Percentiles rank a stretch among this genome's conserved stretches.
Evolutionary conservation across 2,113 vertebrate species (phyloP).

Genomic region (Columba livia): DNA sequence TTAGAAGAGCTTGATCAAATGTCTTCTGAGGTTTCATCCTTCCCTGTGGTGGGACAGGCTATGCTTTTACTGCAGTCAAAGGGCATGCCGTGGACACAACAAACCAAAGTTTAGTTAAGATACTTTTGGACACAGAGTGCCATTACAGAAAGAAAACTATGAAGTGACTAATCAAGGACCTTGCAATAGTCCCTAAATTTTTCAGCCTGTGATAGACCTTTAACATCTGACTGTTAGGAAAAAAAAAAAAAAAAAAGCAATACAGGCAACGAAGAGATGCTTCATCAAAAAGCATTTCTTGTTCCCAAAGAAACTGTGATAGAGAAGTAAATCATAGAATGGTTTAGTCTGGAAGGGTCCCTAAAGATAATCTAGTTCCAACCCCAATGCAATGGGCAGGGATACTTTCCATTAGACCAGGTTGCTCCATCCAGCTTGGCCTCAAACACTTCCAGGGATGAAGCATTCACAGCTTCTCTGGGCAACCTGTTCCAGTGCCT

Average conservation of each 20-base stretch:
- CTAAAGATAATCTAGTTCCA: too few relatives aligned
- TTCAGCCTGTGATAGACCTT: background rate
- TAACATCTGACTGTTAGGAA: background rate
- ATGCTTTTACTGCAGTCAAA: background rate
- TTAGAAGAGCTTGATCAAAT: background rate
- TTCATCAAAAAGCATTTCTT: background rate
- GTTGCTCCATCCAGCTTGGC: too few relatives aligned
- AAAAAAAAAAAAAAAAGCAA: background rate
- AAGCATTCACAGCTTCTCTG: too few relatives aligned
- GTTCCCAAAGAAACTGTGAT: background rate
- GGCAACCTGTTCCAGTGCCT: too few relatives aligned
- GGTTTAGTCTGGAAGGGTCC: too few relatives aligned
- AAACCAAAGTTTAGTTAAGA: background rate
- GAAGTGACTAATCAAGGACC: background rate
- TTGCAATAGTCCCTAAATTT: background rate
- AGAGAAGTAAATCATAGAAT: background rate
- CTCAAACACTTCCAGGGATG: too few relatives aligned
- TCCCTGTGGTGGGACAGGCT: background rate
- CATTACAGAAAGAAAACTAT: background rate
- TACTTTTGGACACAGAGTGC: background rate
- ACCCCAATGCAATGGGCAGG: too few relatives aligned
- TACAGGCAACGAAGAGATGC: background rate
- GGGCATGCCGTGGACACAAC: background rate
- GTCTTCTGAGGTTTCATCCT: rapidly evolving
- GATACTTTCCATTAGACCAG: too few relatives aligned